Evolutionary conservation across 2,888 invertebrate species (phyloP), one percentile per base, ranked within the genome.

Genomic region (Amphipoea lucens): DNA sequence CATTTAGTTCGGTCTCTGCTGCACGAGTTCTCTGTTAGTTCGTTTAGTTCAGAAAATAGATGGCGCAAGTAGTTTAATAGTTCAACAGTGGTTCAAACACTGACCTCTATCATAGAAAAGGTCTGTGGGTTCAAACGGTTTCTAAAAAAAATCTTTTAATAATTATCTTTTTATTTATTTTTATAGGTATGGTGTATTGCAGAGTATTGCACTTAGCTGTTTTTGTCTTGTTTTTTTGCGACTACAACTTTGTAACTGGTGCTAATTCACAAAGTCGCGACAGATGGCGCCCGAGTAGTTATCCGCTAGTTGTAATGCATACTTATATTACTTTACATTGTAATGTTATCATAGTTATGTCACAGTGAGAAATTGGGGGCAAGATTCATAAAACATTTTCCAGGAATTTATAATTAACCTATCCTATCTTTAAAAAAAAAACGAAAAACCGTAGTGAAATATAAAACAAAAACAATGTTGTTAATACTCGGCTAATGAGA

Each of bases 11-110:
- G n/a, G 36, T 60, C n/a, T 48, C 17, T n/a, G 3, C 5, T 9
- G 17, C 23, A 40, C 5, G 17, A 40, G 23, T 65, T 54, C 3
- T 51, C 20, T n/a, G 20, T 42, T 70, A 51, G 7, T 60, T 78
- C 9, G 29, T 60, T 60, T 14, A 20, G 2, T 42, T 14, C 11
- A 40, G 6, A 66, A 36, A 60, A 60, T 66, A 79, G 79, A 79
- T 71, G 79, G 79, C 79, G 51, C n/a, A 23, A 63, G 7, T 36
- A 62, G 65, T 45, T 9, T 9, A n/a, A n/a, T n/a, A n/a, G n/a
- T n/a, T n/a, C n/a, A n/a, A 29, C 29, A 29, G 29, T 29, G 29
- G 29, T 29, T 29, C 29, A 29, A 29, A 29, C 29, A 29, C 29
- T 29, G 29, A 29, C 1, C 29, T 29, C 29, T 29, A 29, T 29